Percentiles rank a stretch among this genome's conserved stretches.
Evolutionary conservation across 2,888 invertebrate species (phyloP).

Genomic region (Theodoxus fluviatilis): DNA sequence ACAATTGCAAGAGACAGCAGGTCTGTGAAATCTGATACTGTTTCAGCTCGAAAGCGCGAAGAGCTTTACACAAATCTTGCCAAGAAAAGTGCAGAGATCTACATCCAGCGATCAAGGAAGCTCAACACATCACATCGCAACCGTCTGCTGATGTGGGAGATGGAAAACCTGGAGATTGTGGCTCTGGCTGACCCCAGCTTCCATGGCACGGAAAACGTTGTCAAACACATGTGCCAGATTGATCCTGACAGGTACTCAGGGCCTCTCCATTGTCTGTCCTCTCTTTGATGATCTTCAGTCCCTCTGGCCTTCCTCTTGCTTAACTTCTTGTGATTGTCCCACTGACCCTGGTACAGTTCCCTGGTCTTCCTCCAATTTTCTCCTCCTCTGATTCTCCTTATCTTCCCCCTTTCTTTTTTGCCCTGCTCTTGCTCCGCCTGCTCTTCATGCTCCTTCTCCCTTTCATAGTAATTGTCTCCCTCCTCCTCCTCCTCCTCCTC

Average conservation of each 20-base stretch:
- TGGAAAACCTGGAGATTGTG: slow-evolving; percentile 77
- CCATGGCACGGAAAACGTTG: slow-evolving; percentile 81
- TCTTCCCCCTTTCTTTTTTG: too few species aligned
- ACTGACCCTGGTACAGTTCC: too few species aligned
- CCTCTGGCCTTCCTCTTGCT: too few species aligned
- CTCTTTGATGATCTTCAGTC: not conserved
- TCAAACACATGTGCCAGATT: slow-evolving; percentile 78
- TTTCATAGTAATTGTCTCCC: too few species aligned
- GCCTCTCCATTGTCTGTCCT: not conserved
- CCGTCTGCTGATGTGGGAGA: slow-evolving; percentile 82
- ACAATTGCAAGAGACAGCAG: too few species aligned
- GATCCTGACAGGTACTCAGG: slow-evolving; percentile 76
- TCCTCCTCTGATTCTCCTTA: too few species aligned
- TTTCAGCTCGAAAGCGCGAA: slow-evolving; percentile 72
- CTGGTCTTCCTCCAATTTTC: too few species aligned
- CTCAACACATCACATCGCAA: slow-evolving; percentile 75
- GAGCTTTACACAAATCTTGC: slow-evolving; percentile 86
- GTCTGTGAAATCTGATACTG: too few species aligned
- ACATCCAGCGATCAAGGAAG: slow-evolving; percentile 86
- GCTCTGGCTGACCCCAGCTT: slow-evolving; percentile 87
- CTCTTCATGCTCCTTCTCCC: too few species aligned
- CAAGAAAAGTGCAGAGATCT: slow-evolving; percentile 93
- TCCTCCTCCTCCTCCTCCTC: too few species aligned
- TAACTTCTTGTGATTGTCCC: too few species aligned
- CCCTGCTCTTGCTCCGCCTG: too few species aligned